Conservation (phyloP, 2,888 invertebrate species). For the Cryptops parisi region DNA sequence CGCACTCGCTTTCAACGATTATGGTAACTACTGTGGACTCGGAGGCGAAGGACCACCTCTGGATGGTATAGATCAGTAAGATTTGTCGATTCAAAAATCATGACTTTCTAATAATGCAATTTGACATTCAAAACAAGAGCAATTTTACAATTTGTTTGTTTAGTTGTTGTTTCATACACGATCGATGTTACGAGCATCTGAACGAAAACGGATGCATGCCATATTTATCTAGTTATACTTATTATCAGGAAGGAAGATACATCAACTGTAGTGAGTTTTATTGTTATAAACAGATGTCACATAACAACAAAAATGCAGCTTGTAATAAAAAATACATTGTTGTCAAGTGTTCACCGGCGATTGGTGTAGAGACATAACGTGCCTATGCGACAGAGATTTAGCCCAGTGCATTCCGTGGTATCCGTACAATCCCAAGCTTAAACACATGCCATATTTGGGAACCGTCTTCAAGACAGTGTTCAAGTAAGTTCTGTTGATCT, state of each 20-base stretch:
- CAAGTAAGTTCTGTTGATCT: too few relatives aligned
- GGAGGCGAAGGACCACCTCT: slow-evolving; percentile 14
- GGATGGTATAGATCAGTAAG: slow-evolving; percentile 15
- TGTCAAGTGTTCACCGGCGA: background rate
- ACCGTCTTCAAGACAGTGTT: background rate
- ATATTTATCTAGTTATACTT: slow-evolving; percentile 11
- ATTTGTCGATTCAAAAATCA: too few relatives aligned
- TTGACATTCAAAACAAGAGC: too few relatives aligned
- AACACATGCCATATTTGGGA: slow-evolving; percentile 3
- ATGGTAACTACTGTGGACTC: slow-evolving; percentile 16
- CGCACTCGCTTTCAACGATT: slow-evolving; percentile 14
- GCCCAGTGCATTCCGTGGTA: slow-evolving; percentile 5
- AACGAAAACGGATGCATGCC: slow-evolving; percentile 13
- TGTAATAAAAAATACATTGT: background rate
- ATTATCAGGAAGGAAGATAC: background rate
- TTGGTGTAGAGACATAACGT: slow-evolving; percentile 5
- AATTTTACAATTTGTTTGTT: too few relatives aligned
- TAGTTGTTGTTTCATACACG: slow-evolving; percentile 16
- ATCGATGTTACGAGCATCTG: slow-evolving; percentile 13
- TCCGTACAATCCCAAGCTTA: slow-evolving; percentile 3
- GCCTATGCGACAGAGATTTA: slow-evolving; percentile 4
- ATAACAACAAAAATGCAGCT: too few relatives aligned
- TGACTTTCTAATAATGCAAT: too few relatives aligned
- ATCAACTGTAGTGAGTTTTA: background rate
- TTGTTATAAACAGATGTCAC: background rate